Evolutionary conservation across 2,797 vertebrate genomes (phyloP).

Genomic region (Clarias laeviceps): DNA sequence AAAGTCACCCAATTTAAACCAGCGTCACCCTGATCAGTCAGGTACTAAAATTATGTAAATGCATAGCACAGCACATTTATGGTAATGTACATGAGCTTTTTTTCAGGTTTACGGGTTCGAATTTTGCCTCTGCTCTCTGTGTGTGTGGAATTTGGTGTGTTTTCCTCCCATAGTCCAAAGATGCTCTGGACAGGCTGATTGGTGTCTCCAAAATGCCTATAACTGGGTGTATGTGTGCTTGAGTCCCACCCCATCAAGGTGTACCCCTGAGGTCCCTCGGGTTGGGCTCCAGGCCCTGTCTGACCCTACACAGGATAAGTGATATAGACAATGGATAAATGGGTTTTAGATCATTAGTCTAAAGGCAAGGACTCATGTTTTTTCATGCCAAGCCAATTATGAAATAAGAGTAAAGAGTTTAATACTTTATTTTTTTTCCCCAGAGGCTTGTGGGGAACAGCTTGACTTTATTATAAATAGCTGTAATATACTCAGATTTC

Average conservation of each 20-base stretch:
- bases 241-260: no score
- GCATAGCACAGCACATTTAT: neutral
- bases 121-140: no score
- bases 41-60: neutral
- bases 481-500: neutral
- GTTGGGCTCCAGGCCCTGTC: no score
- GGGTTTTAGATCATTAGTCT: neutral
- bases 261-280: no score
- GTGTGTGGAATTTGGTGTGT: no score
- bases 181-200: no score
- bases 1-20: neutral
- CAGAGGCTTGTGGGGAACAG: neutral
- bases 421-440: neutral
- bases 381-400: neutral
- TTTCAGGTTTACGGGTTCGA: neutral
- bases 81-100: neutral
- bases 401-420: neutral
- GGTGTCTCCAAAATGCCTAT: no score
- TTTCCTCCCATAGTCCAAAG: no score
- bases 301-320: no score
- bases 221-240: no score
- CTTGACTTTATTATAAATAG: conserved; percentile 14
- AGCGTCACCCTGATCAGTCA: neutral
- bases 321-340: no score
- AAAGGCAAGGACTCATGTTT: neutral